Evolutionary conservation across 2,888 invertebrate genomes (phyloP).

Genomic region (Trachelus iudaicus): DNA sequence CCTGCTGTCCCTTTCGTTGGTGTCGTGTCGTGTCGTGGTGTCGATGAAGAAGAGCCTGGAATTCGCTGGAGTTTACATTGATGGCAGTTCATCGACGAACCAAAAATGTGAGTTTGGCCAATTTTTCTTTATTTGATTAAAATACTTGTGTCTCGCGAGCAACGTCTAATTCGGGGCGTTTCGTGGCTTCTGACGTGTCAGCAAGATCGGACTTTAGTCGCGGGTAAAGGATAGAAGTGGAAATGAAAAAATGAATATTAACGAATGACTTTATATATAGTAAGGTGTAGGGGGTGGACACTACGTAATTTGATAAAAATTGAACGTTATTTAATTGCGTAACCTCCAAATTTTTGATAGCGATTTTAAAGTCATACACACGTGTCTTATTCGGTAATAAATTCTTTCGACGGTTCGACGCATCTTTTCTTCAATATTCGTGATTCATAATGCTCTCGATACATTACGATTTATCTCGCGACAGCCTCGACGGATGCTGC

Average conservation of each 20-base stretch:
- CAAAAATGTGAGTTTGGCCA: slow-evolving; percentile 60
- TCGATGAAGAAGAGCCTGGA: slow-evolving; percentile 22
- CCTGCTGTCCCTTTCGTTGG: neutral
- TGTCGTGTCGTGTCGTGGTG: slow-evolving; percentile 5
- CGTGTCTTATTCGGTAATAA: neutral
- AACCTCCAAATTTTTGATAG: neutral
- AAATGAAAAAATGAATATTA: neutral
- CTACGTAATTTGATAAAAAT: neutral
- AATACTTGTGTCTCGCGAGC: neutral
- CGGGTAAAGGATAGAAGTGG: neutral
- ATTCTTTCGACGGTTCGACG: neutral
- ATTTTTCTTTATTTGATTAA: neutral
- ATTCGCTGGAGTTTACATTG: slow-evolving; percentile 45
- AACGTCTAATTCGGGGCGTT: neutral
- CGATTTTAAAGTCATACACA: neutral
- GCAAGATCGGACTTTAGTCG: neutral
- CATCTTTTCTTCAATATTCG: neutral
- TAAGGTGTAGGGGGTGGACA: neutral
- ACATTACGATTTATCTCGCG: neutral
- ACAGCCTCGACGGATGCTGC: neutral
- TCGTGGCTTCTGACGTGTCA: neutral
- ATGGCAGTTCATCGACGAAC: slow-evolving; percentile 64
- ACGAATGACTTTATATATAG: neutral
- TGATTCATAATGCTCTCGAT: neutral
- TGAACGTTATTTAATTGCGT: neutral